Conservation (phyloP, 2,888 invertebrate genomes). For the Pheosia gnoma region DNA sequence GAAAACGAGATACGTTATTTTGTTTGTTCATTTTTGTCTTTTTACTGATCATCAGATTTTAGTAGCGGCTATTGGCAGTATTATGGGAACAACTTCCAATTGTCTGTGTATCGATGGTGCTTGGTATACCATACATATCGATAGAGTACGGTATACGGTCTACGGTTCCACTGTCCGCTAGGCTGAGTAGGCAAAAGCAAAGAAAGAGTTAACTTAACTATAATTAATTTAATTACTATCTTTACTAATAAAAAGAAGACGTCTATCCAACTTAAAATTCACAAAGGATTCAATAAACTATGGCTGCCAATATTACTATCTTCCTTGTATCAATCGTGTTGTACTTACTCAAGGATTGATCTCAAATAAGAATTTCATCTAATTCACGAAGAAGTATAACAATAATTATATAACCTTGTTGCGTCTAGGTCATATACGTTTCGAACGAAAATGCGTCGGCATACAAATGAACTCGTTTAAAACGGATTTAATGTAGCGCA, state of each 20-base stretch:
- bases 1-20: neutral
- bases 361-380: constrained; percentile 16
- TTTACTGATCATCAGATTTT: neutral
- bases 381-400: constrained; percentile 10
- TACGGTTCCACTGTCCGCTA: no score
- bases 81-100: neutral
- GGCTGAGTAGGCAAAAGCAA: no score
- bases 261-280: no score
- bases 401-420: neutral
- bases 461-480: constrained; percentile 16
- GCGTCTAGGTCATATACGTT: constrained; percentile 10
- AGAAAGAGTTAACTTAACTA: no score
- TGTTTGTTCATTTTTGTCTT: neutral
- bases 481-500: constrained; percentile 17
- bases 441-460: constrained; percentile 15
- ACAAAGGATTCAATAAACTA: no score
- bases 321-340: constrained; percentile 12
- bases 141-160: no score
- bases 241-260: no score
- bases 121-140: neutral
- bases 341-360: constrained; percentile 14
- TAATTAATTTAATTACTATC: no score
- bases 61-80: neutral
- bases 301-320: no score
- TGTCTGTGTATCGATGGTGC: neutral